Evolutionary conservation across 2,113 vertebrate species (phyloP).

Genomic region (Oriolus oriolus): DNA sequence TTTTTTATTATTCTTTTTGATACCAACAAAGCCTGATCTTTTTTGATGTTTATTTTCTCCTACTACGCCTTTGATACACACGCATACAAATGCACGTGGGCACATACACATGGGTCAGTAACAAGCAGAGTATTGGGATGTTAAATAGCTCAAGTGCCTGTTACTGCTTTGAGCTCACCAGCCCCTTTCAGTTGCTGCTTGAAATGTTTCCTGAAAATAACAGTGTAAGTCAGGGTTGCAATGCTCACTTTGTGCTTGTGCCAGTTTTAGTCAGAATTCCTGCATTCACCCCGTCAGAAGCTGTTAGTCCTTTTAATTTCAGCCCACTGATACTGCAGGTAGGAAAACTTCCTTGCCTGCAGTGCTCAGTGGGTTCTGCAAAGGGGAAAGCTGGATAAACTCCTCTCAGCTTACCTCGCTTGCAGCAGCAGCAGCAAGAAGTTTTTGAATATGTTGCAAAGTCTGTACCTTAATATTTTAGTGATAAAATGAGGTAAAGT

Average conservation of each 20-base stretch:
- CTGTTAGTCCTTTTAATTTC: neutral
- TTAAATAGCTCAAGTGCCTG: neutral
- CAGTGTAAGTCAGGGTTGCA: neutral
- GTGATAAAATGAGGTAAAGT: neutral
- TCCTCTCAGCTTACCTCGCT: neutral
- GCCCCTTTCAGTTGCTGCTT: neutral
- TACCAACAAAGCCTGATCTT: neutral
- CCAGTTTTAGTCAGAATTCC: neutral
- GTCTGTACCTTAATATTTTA: neutral
- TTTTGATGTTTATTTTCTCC: neutral
- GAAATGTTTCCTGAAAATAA: neutral
- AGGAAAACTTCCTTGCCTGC: neutral
- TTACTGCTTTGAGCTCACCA: neutral
- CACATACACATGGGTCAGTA: neutral
- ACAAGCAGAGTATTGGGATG: neutral
- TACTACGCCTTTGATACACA: neutral
- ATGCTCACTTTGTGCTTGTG: neutral
- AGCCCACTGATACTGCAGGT: neutral
- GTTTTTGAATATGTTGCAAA: neutral
- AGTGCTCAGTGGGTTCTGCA: neutral
- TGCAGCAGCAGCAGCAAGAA: neutral
- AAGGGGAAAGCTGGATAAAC: neutral
- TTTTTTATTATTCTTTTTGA: neutral
- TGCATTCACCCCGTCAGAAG: neutral
- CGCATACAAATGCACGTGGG: neutral